Evolutionary conservation across 1,140 invertebrate genomes (phyloP).

Genomic region (Heliconius nattereri): DNA sequence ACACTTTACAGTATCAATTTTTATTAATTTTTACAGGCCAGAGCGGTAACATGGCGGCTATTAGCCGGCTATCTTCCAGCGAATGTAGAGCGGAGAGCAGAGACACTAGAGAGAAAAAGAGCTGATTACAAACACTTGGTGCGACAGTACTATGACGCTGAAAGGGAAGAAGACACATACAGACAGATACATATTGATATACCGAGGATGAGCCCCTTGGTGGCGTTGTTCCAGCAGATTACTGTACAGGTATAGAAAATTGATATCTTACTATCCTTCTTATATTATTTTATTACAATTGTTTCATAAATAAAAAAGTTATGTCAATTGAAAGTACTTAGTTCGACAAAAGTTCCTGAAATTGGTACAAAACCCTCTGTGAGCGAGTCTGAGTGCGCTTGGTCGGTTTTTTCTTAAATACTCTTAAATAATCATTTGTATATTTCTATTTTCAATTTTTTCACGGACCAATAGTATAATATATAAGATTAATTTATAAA

Average conservation of each 20-base stretch:
- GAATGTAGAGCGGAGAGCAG: conserved; percentile 91
- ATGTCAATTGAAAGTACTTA: too few relatives aligned
- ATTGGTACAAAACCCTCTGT: too few relatives aligned
- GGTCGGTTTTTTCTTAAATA: too few relatives aligned
- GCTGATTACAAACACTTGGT: conserved; percentile 98
- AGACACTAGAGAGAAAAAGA: conserved; percentile 93
- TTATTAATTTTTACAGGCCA: conserved; percentile 69
- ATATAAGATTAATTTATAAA: too few relatives aligned
- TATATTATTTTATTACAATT: too few relatives aligned
- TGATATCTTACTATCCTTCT: not conserved
- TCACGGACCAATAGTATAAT: too few relatives aligned
- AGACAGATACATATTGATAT: conserved; percentile 85
- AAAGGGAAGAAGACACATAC: conserved; percentile 98
- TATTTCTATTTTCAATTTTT: too few relatives aligned
- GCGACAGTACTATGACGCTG: conserved; percentile 96
- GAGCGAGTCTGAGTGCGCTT: too few relatives aligned
- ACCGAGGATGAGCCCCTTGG: conserved; percentile 72
- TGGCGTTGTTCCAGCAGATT: conserved; percentile 69
- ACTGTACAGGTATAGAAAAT: conserved; percentile 62
- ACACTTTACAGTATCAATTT: too few relatives aligned
- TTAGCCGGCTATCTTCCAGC: conserved; percentile 95
- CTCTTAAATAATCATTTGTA: too few relatives aligned
- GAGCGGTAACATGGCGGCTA: conserved; percentile 85
- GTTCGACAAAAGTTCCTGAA: too few relatives aligned
- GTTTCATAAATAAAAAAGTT: too few relatives aligned